Evolutionary conservation across 2,888 invertebrate species (phyloP).

Genomic region (Junonia oenone): DNA sequence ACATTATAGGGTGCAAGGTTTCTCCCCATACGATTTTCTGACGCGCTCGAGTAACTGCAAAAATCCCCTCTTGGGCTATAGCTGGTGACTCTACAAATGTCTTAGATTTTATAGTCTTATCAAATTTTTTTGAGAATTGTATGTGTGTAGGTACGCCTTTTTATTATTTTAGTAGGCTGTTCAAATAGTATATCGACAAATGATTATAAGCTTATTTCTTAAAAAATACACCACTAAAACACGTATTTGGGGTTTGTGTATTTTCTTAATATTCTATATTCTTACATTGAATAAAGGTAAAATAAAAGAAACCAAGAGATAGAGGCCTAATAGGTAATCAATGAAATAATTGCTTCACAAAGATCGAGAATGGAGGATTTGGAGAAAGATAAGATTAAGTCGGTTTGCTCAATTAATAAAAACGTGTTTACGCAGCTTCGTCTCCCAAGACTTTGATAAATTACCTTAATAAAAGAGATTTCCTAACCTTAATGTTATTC

Average conservation of each 20-base stretch:
- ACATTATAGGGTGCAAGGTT: no score
- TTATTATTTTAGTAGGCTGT: no score
- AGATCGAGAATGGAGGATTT: not conserved
- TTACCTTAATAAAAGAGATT: not conserved
- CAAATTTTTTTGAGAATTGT: no score
- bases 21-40: no score
- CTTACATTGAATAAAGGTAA: not conserved
- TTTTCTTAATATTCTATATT: not conserved
- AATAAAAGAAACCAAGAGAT: not conserved
- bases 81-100: no score
- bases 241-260: not conserved
- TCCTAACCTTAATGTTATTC: not conserved
- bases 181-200: no score
- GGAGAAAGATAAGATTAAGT: not conserved
- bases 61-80: no score
- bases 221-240: no score
- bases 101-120: no score
- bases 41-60: no score
- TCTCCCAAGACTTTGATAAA: conserved; percentile 8
- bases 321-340: not conserved
- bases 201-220: no score
- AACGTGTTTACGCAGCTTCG: conserved; percentile 8
- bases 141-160: no score
- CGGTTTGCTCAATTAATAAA: not conserved
- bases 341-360: not conserved